These are phyloP conservation scores for Myotis davidii DNA, from an alignment of 2,113 vertebrate genomes.

Conservation along the genomic window DNA sequence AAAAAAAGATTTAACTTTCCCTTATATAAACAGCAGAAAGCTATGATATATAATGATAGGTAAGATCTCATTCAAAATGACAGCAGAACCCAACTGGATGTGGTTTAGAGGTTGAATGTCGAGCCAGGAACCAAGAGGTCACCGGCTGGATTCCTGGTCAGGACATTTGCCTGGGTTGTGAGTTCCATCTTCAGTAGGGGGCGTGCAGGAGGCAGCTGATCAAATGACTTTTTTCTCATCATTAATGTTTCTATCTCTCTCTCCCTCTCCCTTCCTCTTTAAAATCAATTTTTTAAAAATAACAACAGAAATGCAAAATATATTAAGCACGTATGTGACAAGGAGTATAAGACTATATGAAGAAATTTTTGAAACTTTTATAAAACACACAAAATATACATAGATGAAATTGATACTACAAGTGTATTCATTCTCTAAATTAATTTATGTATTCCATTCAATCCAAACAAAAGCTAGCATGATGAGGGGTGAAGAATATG, in stretches of 20 bases:
- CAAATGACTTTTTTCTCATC: no score
- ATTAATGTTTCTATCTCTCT: no score
- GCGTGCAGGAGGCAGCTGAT: no score
- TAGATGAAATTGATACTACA: not conserved
- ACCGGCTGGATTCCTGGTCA: no score
- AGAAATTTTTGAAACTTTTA: not conserved
- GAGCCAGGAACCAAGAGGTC: no score
- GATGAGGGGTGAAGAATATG: not conserved
- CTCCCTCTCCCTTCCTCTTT: no score
- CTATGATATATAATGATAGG: not conserved
- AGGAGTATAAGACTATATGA: not conserved
- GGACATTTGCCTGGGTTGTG: no score
- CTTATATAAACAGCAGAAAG: not conserved
- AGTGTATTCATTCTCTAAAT: not conserved
- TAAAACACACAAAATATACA: not conserved
- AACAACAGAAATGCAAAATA: not conserved
- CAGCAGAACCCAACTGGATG: not conserved
- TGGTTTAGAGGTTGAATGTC: no score
- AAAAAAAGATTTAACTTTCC: not conserved
- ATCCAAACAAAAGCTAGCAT: not conserved
- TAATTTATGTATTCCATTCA: not conserved
- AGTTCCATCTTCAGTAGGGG: no score
- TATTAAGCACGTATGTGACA: not conserved
- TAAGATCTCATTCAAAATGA: not conserved
- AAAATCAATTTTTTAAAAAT: not conserved